These are phyloP conservation scores for Drosophila testacea DNA, from an alignment of 2,888 invertebrate species.

Conservation along the genomic window DNA sequence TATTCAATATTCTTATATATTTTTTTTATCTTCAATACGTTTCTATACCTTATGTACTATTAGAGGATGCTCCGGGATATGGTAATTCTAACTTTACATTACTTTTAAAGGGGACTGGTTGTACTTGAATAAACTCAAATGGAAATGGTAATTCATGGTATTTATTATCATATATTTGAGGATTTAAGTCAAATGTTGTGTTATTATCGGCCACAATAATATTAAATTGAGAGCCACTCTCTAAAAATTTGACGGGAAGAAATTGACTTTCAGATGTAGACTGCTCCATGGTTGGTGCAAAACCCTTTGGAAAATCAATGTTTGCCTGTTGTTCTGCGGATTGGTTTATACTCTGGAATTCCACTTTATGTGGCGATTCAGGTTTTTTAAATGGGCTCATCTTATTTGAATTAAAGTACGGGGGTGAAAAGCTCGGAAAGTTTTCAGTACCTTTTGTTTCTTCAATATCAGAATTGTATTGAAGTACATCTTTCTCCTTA, in stretches of 20 bases:
- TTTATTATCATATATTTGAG: constrained; percentile 50
- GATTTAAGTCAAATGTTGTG: constrained; percentile 31
- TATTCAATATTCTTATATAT: background rate
- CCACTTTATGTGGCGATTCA: constrained; percentile 15
- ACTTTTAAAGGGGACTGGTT: constrained; percentile 80
- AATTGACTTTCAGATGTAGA: constrained; percentile 59
- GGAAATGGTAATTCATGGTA: constrained; percentile 75
- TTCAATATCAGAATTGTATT: constrained; percentile 37
- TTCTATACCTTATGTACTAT: constrained; percentile 19
- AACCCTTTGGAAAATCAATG: constrained; percentile 23
- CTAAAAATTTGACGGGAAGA: constrained; percentile 42
- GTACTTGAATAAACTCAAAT: constrained; percentile 78
- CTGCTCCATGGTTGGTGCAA: constrained; percentile 42
- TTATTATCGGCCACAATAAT: constrained; percentile 58
- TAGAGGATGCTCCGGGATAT: constrained; percentile 16
- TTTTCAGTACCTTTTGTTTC: constrained; percentile 51
- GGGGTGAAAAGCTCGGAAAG: constrained; percentile 30
- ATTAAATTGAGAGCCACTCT: constrained; percentile 50
- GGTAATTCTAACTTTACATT: constrained; percentile 60
- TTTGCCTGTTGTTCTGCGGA: constrained; percentile 12
- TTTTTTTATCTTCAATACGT: background rate
- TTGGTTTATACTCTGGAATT: constrained; percentile 9
- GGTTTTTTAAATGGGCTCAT: constrained; percentile 14
- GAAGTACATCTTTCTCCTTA: constrained; percentile 47
- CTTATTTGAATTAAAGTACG: constrained; percentile 20